phyloP scores from a whole-genome alignment of 2,888 invertebrate genomes.

The Coelinius sp. region DNA sequence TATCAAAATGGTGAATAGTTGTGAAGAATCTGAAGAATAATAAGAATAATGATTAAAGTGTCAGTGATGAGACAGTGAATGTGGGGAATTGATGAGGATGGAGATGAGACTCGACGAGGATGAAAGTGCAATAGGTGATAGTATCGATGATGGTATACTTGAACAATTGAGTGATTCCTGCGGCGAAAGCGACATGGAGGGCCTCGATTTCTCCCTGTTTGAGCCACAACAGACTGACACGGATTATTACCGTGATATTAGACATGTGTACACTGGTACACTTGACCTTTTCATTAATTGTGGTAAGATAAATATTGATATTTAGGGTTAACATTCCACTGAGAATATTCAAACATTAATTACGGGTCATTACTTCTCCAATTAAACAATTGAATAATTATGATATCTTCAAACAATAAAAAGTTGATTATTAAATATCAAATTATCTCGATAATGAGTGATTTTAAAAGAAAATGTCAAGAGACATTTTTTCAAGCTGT shows the following conservation, averaged over 20 bases:
- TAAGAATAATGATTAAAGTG: not conserved
- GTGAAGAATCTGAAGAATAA: not conserved
- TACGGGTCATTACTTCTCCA: too few relatives aligned
- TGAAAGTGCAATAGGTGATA: slow-evolving; percentile 45
- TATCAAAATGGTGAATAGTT: not conserved
- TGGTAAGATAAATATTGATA: slow-evolving; percentile 64
- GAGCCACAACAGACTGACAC: slow-evolving; percentile 73
- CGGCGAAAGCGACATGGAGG: slow-evolving; percentile 77
- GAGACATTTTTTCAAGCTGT: too few relatives aligned
- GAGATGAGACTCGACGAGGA: slow-evolving; percentile 24
- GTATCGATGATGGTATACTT: slow-evolving; percentile 67
- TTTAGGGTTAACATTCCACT: too few relatives aligned
- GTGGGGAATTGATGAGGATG: slow-evolving; percentile 45
- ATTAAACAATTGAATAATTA: too few relatives aligned
- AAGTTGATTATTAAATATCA: too few relatives aligned
- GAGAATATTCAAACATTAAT: too few relatives aligned
- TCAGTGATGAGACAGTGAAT: not conserved
- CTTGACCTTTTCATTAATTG: slow-evolving; percentile 66
- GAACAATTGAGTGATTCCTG: slow-evolving; percentile 77
- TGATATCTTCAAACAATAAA: too few relatives aligned
- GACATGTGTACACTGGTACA: slow-evolving; percentile 66
- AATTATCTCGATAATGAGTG: too few relatives aligned
- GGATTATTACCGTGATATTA: slow-evolving; percentile 63
- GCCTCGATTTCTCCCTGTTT: slow-evolving; percentile 78
- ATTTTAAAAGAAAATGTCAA: too few relatives aligned